Evolutionary conservation across 1,140 invertebrate species (phyloP).

Genomic region (Drosophila arawakana): DNA sequence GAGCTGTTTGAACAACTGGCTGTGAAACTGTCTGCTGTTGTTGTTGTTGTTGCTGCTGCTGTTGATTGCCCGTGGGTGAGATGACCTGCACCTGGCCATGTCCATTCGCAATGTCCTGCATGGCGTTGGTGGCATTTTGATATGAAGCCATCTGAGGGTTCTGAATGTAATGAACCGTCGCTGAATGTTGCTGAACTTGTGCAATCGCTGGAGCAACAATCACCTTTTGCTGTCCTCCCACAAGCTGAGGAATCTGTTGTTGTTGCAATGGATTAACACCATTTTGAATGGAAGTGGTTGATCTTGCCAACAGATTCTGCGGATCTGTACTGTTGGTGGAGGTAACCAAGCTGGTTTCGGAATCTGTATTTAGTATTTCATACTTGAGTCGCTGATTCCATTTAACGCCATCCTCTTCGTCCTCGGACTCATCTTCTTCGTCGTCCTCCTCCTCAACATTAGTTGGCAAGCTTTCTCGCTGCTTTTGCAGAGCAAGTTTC

Average conservation of each 20-base stretch:
- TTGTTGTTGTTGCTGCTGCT: slow-evolving; percentile 67
- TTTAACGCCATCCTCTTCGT: slow-evolving; percentile 75
- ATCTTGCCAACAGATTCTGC: slow-evolving; percentile 52
- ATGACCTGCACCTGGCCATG: slow-evolving; percentile 68
- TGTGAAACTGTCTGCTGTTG: slow-evolving; percentile 27
- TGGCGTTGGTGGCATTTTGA: slow-evolving; percentile 53
- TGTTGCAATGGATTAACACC: slow-evolving; percentile 46
- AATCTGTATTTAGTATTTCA: slow-evolving; percentile 70
- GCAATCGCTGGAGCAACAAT: slow-evolving; percentile 60
- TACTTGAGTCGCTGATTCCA: slow-evolving; percentile 70
- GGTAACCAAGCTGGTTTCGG: slow-evolving; percentile 64
- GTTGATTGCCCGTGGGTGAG: slow-evolving; percentile 66
- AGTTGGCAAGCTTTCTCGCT: slow-evolving; percentile 87
- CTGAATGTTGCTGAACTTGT: slow-evolving; percentile 66
- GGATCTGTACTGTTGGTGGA: slow-evolving; percentile 69
- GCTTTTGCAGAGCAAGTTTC: slow-evolving; percentile 85
- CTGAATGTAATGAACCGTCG: slow-evolving; percentile 74
- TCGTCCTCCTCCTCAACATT: slow-evolving; percentile 80
- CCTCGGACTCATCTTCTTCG: slow-evolving; percentile 79
- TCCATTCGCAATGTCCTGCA: slow-evolving; percentile 62
- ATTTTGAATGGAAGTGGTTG: slow-evolving; percentile 65
- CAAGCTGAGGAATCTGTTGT: slow-evolving; percentile 53
- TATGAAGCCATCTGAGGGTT: slow-evolving; percentile 73
- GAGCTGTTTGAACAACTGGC: slow-evolving; percentile 28
- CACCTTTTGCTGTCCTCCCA: slow-evolving; percentile 67